These are phyloP conservation scores for Hemiscyllium ocellatum DNA, from an alignment of 2,113 vertebrate genomes.

Conservation along the genomic window DNA sequence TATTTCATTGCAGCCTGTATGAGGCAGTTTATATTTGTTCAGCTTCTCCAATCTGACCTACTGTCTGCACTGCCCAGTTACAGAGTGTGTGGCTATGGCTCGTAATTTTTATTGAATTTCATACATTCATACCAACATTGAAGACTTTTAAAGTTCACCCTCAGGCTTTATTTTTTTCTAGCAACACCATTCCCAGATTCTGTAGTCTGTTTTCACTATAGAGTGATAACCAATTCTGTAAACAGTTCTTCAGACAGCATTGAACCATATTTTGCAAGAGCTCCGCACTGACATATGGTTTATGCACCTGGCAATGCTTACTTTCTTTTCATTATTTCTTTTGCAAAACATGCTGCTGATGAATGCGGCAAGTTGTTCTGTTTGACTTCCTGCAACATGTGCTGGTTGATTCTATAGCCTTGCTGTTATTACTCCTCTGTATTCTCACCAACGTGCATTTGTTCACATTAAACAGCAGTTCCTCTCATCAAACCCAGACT, in stretches of 20 bases:
- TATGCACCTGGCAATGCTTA: not conserved
- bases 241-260: not conserved
- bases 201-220: not conserved
- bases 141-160: not conserved
- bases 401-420: not conserved
- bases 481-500: not conserved
- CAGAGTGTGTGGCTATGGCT: not conserved
- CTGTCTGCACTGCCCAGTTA: not conserved
- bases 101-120: not conserved
- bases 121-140: not conserved
- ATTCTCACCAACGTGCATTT: not conserved
- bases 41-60: not conserved
- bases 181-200: not conserved
- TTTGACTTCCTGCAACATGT: not conserved
- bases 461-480: not conserved
- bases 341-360: not conserved
- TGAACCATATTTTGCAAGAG: not conserved
- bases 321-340: not conserved
- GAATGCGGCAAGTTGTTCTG: not conserved
- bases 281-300: not conserved
- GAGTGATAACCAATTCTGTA: not conserved
- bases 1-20: not conserved
- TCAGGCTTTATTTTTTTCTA: not conserved
- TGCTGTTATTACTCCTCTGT: not conserved
- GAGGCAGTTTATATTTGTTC: not conserved